phyloP scores from a whole-genome alignment of 2,888 invertebrate genomes.

The Mythimna vitellina region DNA sequence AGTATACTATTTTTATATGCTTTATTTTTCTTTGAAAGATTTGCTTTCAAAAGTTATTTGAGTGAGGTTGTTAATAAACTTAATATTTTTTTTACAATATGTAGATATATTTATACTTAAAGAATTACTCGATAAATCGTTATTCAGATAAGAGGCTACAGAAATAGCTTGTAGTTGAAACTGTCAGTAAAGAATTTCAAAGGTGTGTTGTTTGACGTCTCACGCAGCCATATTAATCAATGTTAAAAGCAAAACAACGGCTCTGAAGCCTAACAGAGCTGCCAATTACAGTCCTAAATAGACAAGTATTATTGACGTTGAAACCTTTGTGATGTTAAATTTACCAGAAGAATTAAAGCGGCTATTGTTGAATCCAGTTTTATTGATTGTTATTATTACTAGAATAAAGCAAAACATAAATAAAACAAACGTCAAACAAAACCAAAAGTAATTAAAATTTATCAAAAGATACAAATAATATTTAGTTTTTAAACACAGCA shows the following conservation, averaged over 20 bases:
- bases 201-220: slow-evolving; percentile 51
- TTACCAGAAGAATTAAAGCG: not conserved
- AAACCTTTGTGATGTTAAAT: not conserved
- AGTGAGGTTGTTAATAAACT: no score
- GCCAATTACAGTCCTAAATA: slow-evolving; percentile 37
- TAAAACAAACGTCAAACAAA: not conserved
- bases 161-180: not conserved
- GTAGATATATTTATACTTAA: not conserved
- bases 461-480: slow-evolving; percentile 27
- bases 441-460: slow-evolving; percentile 31
- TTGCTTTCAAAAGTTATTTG: no score
- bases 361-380: not conserved
- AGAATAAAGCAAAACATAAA: slow-evolving; percentile 33
- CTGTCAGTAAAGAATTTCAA: slow-evolving; percentile 36
- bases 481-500: slow-evolving; percentile 33
- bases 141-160: slow-evolving; percentile 13
- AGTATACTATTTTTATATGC: no score
- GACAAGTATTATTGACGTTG: slow-evolving; percentile 24
- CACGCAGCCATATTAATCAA: slow-evolving; percentile 38
- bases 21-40: no score
- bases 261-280: slow-evolving; percentile 28
- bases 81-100: no score
- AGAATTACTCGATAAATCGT: slow-evolving; percentile 10
- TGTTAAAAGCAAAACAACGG: slow-evolving; percentile 19
- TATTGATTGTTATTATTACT: slow-evolving; percentile 22